Percentiles rank a stretch among this genome's conserved stretches.
These are phyloP conservation scores for Emmelina monodactyla DNA, from an alignment of 2,888 invertebrate genomes.

Conservation along the genomic window DNA sequence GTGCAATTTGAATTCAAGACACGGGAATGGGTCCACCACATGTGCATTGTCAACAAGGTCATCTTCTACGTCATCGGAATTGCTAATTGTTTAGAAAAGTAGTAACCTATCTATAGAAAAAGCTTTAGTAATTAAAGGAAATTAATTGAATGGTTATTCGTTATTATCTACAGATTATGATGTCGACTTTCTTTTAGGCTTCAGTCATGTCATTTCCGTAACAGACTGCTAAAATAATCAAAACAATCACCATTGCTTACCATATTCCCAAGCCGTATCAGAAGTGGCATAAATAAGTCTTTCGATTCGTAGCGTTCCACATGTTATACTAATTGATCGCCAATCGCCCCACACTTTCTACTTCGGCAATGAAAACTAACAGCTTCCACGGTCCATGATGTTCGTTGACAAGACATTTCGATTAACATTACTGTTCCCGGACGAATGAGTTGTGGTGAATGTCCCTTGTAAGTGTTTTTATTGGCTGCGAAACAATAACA, in stretches of 20 bases:
- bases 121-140: too few relatives aligned
- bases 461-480: conserved; percentile 8
- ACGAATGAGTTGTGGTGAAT: conserved; percentile 13
- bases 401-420: conserved; percentile 14
- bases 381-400: conserved; percentile 18
- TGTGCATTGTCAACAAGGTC: not conserved
- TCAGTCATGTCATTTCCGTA: too few relatives aligned
- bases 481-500: conserved; percentile 3
- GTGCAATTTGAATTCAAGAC: conserved; percentile 35
- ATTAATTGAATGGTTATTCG: too few relatives aligned
- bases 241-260: too few relatives aligned
- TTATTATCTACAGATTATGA: too few relatives aligned
- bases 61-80: not conserved
- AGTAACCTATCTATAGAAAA: too few relatives aligned
- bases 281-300: too few relatives aligned
- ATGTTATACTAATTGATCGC: not conserved
- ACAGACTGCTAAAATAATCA: too few relatives aligned
- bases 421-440: conserved; percentile 16
- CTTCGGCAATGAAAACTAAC: conserved; percentile 26
- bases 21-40: conserved; percentile 28
- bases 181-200: too few relatives aligned
- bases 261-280: too few relatives aligned
- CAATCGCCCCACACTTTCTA: not conserved
- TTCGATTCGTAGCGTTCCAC: too few relatives aligned
- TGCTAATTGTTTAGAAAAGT: not conserved